Conservation (phyloP, 2,797 vertebrate genomes). For the Myotis daubentonii region DNA sequence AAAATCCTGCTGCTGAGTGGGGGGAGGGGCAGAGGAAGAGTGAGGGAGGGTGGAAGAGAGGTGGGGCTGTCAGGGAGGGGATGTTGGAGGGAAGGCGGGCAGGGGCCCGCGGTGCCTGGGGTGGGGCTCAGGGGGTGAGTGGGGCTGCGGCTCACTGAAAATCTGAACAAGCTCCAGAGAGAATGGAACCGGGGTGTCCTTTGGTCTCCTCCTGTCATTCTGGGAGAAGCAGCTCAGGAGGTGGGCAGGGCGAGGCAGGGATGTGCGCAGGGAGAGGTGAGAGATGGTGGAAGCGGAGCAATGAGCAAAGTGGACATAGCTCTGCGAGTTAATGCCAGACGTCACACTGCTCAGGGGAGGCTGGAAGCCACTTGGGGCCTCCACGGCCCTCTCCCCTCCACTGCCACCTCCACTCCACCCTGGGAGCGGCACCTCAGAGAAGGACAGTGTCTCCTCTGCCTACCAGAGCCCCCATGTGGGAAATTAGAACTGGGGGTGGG, state of each 20-base stretch:
- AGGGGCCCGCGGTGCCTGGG: background rate
- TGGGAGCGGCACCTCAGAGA: background rate
- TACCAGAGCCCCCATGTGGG: background rate
- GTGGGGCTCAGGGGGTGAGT: background rate
- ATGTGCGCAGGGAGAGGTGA: background rate
- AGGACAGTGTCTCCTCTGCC: background rate
- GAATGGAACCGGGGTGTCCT: background rate
- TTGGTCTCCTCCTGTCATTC: background rate
- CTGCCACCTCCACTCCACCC: background rate
- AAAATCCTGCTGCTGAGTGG: background rate
- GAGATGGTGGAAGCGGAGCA: background rate
- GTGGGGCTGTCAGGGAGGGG: background rate
- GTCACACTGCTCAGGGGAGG: background rate
- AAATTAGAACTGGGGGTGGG: background rate
- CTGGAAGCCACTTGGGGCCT: background rate
- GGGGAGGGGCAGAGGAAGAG: constrained; percentile 36
- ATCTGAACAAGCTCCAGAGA: constrained; percentile 7
- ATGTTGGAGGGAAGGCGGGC: background rate
- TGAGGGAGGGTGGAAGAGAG: constrained; percentile 61
- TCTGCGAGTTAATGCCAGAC: background rate
- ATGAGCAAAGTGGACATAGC: constrained; percentile 4
- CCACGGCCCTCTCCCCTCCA: background rate
- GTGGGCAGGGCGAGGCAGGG: background rate
- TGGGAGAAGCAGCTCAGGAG: background rate
- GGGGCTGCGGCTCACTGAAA: background rate